These are phyloP conservation scores for Rhinolophus sinicus DNA, from an alignment of 2,113 vertebrate species.

Conservation along the genomic window DNA sequence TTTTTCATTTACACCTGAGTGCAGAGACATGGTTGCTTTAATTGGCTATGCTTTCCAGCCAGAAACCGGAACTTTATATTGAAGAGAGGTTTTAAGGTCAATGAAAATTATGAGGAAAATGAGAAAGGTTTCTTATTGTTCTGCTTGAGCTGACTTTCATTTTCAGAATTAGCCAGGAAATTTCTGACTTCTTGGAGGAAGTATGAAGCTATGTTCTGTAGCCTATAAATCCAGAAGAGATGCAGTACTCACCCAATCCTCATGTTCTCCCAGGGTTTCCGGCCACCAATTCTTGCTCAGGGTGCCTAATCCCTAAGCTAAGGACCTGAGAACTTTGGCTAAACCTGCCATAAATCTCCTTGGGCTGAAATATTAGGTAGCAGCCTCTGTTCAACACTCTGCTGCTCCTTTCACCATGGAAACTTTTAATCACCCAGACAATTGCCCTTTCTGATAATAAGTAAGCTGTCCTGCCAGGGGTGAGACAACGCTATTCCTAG, in stretches of 20 bases:
- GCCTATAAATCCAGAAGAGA: conserved; percentile 6
- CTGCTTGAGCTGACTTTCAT: neutral
- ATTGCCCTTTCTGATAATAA: neutral
- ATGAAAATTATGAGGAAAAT: neutral
- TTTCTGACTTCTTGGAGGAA: conserved; percentile 32
- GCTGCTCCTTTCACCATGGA: neutral
- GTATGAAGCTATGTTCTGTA: neutral
- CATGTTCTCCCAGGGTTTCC: neutral
- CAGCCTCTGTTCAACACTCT: neutral
- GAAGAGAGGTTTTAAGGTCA: conserved; percentile 40
- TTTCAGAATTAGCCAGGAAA: conserved; percentile 51
- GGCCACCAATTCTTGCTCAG: neutral
- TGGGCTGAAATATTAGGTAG: neutral
- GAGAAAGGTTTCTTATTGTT: conserved; percentile 24
- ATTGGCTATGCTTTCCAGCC: neutral
- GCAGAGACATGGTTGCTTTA: neutral
- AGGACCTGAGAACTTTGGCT: neutral
- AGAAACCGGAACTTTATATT: conserved; percentile 28
- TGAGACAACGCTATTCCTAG: neutral
- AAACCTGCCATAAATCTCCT: neutral
- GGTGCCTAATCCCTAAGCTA: neutral
- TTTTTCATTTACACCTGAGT: neutral
- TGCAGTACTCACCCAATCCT: neutral
- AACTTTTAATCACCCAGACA: neutral
- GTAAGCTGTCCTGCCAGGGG: neutral